Conservation (phyloP, 2,797 vertebrate genomes). For the Anisognathus igniventris region DNA sequence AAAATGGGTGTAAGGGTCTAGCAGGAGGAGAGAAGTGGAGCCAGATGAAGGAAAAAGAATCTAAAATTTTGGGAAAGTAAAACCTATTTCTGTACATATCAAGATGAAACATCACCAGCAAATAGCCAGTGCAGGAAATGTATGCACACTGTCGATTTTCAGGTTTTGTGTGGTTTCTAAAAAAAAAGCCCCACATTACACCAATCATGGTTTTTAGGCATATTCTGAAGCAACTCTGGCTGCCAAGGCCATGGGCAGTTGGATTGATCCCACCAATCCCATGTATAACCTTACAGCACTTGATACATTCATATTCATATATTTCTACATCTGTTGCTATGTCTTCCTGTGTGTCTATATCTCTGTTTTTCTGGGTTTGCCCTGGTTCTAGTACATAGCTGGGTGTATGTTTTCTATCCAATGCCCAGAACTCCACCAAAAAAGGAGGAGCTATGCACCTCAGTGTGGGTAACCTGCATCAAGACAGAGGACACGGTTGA, state of each 20-base stretch:
- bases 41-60: neutral
- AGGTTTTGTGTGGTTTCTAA: neutral
- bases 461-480: neutral
- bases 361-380: neutral
- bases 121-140: neutral
- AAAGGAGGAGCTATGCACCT: neutral
- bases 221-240: neutral
- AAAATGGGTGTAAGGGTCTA: neutral
- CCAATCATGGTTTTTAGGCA: accelerated
- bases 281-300: neutral
- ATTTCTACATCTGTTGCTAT: accelerated
- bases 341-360: accelerated
- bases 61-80: neutral
- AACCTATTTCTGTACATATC: neutral
- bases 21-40: neutral
- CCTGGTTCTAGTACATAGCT: neutral
- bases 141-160: neutral
- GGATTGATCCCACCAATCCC: neutral
- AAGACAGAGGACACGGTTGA: neutral
- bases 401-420: neutral
- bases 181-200: accelerated
- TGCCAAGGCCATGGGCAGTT: accelerated
- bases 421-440: neutral
- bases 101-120: neutral
- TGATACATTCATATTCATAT: accelerated